A percentile compares a stretch with the other conserved stretches of the same genome.
phyloP scores from a whole-genome alignment of 2,888 invertebrate genomes.

The Andrena hattorfiana region DNA sequence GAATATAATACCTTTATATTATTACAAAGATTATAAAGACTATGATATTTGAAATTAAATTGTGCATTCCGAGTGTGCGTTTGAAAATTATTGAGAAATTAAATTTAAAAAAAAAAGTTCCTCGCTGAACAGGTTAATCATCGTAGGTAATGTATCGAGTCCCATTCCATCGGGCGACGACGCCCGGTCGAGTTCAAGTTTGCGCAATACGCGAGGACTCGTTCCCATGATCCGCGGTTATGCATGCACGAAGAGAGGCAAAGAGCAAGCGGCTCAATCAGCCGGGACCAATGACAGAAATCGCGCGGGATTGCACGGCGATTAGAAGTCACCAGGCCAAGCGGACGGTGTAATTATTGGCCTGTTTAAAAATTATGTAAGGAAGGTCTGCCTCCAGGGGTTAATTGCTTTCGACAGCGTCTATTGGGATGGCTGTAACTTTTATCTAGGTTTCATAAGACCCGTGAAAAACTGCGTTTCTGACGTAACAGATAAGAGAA shows the following conservation, averaged over 20 bases:
- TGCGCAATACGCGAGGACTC: slow-evolving; percentile 60
- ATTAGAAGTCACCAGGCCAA: slow-evolving; percentile 48
- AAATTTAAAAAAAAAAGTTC: too few species aligned
- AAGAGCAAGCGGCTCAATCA: not conserved
- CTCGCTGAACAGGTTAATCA: slow-evolving; percentile 23
- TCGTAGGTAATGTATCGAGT: slow-evolving; percentile 74
- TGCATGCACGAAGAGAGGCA: not conserved
- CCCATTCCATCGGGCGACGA: slow-evolving; percentile 72
- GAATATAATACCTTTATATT: too few species aligned
- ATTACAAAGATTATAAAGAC: too few species aligned
- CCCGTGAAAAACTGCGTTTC: not conserved
- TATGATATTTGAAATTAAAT: too few species aligned
- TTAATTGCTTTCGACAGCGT: slow-evolving; percentile 29
- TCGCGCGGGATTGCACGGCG: slow-evolving; percentile 7
- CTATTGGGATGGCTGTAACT: not conserved
- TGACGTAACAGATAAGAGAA: slow-evolving; percentile 16
- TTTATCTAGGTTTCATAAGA: slow-evolving; percentile 13
- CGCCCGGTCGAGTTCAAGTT: slow-evolving; percentile 60
- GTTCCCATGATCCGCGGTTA: slow-evolving; percentile 52
- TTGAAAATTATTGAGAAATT: too few species aligned
- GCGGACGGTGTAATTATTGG: slow-evolving; percentile 35
- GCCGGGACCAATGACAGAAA: slow-evolving; percentile 12
- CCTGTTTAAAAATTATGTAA: slow-evolving; percentile 24
- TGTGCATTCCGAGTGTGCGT: too few species aligned
- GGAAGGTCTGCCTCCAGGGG: not conserved